Percentiles rank a stretch among this genome's conserved stretches.
These are phyloP conservation scores for Acanthopagrus latus DNA, from an alignment of 2,797 vertebrate species.

Conservation along the genomic window DNA sequence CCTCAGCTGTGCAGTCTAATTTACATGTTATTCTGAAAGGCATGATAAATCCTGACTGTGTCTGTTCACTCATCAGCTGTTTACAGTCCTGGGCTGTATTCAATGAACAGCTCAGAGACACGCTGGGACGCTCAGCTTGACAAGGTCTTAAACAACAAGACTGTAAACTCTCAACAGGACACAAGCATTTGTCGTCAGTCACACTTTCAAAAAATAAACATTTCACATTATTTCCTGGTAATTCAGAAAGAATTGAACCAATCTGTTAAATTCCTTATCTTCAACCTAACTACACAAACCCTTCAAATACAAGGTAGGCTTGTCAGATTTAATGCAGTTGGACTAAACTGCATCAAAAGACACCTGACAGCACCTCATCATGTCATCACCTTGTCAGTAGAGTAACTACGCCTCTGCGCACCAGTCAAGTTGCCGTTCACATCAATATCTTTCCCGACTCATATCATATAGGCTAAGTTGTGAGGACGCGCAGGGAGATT, in stretches of 20 bases:
- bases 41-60: constrained; percentile 31
- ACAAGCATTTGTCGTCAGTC: accelerated
- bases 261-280: neutral
- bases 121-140: neutral
- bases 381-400: neutral
- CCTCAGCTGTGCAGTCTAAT: constrained; percentile 25
- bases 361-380: constrained; percentile 12
- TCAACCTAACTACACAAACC: neutral
- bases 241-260: neutral
- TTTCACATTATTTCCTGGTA: neutral
- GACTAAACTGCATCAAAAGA: constrained; percentile 5
- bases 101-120: neutral
- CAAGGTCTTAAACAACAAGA: neutral
- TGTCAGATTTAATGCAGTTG: neutral
- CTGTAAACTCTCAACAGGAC: neutral
- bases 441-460: too few species aligned
- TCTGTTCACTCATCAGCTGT: constrained; percentile 1
- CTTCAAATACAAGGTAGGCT: neutral
- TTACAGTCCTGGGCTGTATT: neutral
- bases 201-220: neutral
- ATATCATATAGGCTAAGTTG: too few species aligned
- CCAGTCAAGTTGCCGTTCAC: too few species aligned
- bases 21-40: constrained; percentile 28
- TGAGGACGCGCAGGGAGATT: too few species aligned
- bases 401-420: too few species aligned